phyloP scores from a whole-genome alignment of 2,888 invertebrate genomes.

The Dastarcus helophoroides region DNA sequence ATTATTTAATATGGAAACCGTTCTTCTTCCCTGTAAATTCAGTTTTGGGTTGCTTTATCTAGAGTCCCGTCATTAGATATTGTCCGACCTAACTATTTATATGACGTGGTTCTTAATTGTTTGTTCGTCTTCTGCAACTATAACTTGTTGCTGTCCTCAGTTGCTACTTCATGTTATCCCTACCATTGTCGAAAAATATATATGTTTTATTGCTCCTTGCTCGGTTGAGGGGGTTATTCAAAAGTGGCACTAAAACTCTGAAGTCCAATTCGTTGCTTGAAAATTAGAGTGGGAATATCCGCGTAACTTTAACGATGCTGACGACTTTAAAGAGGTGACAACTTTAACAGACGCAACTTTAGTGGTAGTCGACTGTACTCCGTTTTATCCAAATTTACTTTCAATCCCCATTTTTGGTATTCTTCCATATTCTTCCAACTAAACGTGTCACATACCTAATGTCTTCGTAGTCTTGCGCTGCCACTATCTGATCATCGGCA shows the following conservation, averaged over 20 bases:
- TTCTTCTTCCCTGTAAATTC: conserved; percentile 12
- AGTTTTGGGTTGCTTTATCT: conserved; percentile 11
- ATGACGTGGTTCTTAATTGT: conserved; percentile 6
- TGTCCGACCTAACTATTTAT: conserved; percentile 12
- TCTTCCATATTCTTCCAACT: conserved; percentile 15
- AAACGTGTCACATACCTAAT: no score
- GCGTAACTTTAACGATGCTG: no score
- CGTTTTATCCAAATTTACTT: conserved; percentile 13
- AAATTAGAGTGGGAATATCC: no score
- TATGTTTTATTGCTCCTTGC: no score
- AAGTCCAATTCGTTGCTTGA: no score
- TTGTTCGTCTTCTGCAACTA: conserved; percentile 6
- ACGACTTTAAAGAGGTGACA: no score
- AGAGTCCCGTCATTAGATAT: conserved; percentile 13
- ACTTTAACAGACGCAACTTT: no score
- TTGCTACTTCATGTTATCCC: no score
- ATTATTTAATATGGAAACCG: conserved; percentile 11
- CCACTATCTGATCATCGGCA: conserved; percentile 5
- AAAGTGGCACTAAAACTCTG: no score
- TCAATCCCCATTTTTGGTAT: conserved; percentile 11
- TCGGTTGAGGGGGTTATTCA: no score
- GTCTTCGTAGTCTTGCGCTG: conserved; percentile 9
- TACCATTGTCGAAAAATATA: no score
- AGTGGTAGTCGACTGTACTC: conserved; percentile 10
- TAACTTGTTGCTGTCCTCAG: conserved; percentile 6